phyloP scores from a whole-genome alignment of 1,140 invertebrate genomes.

The Coenobita brevimanus region DNA sequence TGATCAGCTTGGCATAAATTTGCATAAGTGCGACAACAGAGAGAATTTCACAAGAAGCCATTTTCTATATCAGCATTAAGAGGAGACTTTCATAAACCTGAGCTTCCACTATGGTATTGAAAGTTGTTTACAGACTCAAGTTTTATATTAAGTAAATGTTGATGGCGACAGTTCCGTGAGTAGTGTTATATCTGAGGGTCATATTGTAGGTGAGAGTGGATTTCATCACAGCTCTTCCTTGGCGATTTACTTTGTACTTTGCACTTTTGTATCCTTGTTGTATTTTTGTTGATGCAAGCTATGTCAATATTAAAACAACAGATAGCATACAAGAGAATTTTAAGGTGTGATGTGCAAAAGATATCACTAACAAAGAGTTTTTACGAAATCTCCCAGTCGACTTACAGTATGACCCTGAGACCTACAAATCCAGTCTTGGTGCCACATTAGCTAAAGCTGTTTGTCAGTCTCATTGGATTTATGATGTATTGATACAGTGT shows the following conservation, averaged over 20 bases:
- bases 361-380: too few relatives aligned
- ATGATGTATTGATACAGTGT: conserved; percentile 37
- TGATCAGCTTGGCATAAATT: too few relatives aligned
- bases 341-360: too few relatives aligned
- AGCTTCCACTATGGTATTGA: conserved; percentile 65
- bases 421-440: conserved; percentile 56
- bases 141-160: conserved; percentile 47
- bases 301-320: too few relatives aligned
- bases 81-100: conserved; percentile 47
- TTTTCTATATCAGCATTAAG: conserved; percentile 47
- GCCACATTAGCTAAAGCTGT: conserved; percentile 61
- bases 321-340: too few relatives aligned
- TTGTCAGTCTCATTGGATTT: conserved; percentile 54
- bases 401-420: too few relatives aligned
- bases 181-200: conserved; percentile 35
- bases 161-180: conserved; percentile 35
- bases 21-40: not conserved
- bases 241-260: too few relatives aligned
- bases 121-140: conserved; percentile 42
- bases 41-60: conserved; percentile 19
- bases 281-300: too few relatives aligned
- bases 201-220: too few relatives aligned
- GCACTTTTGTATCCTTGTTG: too few relatives aligned
- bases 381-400: too few relatives aligned
- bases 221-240: too few relatives aligned